These are phyloP conservation scores for Cephus pygmeus DNA, from an alignment of 2,888 invertebrate genomes.

Conservation along the genomic window DNA sequence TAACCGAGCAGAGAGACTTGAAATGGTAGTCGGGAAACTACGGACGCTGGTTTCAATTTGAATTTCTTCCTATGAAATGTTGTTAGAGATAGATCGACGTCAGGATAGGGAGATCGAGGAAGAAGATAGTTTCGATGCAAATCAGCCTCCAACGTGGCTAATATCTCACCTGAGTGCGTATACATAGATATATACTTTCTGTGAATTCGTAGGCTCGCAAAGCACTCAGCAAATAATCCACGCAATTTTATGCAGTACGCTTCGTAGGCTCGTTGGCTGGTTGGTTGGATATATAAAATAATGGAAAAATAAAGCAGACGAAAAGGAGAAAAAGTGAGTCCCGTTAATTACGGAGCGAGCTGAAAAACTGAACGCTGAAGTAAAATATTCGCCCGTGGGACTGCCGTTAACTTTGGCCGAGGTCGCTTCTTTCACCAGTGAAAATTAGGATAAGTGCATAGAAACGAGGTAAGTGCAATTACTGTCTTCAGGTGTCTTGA, in stretches of 20 bases:
- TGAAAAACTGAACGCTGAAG: background rate
- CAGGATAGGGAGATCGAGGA: background rate
- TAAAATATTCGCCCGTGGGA: background rate
- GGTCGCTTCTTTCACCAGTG: background rate
- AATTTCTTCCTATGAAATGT: background rate
- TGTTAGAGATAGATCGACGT: background rate
- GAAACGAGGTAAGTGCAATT: slow-evolving; percentile 9
- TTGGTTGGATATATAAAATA: background rate
- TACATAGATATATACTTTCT: background rate
- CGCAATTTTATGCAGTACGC: background rate
- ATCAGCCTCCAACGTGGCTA: background rate
- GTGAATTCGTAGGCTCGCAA: background rate
- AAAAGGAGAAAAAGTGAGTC: background rate
- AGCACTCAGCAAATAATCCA: background rate
- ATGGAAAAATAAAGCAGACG: background rate
- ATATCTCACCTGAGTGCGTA: background rate
- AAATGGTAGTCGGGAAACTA: background rate
- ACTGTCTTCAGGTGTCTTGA: background rate
- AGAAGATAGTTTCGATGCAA: background rate
- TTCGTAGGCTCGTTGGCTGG: background rate
- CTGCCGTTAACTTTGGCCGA: background rate
- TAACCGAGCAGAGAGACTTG: background rate
- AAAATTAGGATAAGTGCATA: slow-evolving; percentile 5
- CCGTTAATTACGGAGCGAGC: background rate
- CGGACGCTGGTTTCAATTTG: background rate